Percentiles rank a stretch among this genome's conserved stretches.
Conservation (phyloP, 2,888 invertebrate genomes). For the Eristalis tenax region DNA sequence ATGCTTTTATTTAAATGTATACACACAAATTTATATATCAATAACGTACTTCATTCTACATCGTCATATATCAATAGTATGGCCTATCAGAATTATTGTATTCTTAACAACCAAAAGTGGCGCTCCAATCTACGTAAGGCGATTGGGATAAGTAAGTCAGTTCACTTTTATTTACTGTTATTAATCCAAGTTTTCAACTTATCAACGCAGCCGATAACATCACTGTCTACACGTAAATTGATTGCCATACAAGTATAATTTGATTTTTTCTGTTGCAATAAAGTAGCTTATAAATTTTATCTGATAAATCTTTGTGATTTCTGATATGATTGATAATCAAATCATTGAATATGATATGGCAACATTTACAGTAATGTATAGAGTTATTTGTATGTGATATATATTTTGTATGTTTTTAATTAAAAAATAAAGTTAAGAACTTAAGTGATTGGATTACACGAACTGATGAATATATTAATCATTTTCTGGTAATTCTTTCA, state of each 20-base stretch:
- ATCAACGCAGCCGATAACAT: slow-evolving; percentile 34
- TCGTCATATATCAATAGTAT: no score
- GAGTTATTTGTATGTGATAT: no score
- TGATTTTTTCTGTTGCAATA: slow-evolving; percentile 15
- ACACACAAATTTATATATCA: background rate
- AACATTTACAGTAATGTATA: background rate
- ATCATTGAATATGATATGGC: background rate
- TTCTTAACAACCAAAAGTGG: background rate
- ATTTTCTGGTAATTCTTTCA: no score
- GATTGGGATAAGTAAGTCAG: slow-evolving; percentile 5
- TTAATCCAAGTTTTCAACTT: slow-evolving; percentile 10
- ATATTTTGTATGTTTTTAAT: no score
- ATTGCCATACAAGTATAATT: slow-evolving; percentile 10
- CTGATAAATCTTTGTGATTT: background rate
- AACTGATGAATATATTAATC: no score
- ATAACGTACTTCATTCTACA: no score
- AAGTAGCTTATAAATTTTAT: slow-evolving; percentile 27
- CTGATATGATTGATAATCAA: background rate
- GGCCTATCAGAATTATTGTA: background rate
- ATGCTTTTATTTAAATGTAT: background rate
- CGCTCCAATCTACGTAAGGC: background rate
- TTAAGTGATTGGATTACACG: no score
- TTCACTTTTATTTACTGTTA: slow-evolving; percentile 12
- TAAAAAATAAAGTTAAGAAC: no score
- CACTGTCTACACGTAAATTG: slow-evolving; percentile 7